These are phyloP conservation scores for Antedon mediterranea DNA, from an alignment of 53 echinoderm and acorn worm species.

Conservation along the genomic window DNA sequence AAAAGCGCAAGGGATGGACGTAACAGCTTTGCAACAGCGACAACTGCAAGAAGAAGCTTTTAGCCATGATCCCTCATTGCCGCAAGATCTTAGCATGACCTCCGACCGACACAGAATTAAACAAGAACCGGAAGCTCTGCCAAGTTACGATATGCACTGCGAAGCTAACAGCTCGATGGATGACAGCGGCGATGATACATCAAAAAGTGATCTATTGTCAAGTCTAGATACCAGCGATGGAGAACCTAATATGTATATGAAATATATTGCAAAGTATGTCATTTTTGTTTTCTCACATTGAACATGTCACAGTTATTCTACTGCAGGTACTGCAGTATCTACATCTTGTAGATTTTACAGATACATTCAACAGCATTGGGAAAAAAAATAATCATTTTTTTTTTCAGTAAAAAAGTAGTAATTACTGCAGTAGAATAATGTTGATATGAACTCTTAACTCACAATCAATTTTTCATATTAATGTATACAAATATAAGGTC, in stretches of 20 bases:
- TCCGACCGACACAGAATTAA: neutral
- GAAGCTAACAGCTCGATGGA: neutral
- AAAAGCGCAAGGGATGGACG: neutral
- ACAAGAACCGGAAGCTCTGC: neutral
- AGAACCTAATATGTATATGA: constrained; percentile 52
- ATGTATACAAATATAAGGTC: too few relatives aligned
- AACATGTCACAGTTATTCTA: too few relatives aligned
- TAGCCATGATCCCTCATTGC: neutral
- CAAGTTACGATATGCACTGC: neutral
- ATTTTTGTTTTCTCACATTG: too few relatives aligned
- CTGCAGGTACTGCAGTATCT: too few relatives aligned
- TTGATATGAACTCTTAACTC: too few relatives aligned
- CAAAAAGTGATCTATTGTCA: neutral
- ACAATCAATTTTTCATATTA: too few relatives aligned
- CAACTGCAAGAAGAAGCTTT: neutral
- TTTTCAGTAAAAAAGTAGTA: too few relatives aligned
- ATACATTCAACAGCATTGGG: too few relatives aligned
- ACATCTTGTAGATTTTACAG: too few relatives aligned
- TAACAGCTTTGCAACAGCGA: neutral
- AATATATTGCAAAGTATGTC: constrained; percentile 65
- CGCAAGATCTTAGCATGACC: neutral
- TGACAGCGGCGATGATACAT: neutral
- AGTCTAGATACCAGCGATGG: neutral
- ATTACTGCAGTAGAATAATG: too few relatives aligned
- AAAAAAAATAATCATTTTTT: too few relatives aligned